Evolutionary conservation across 2,888 invertebrate genomes (phyloP), one percentile per base, ranked within the genome.

Genomic region (Acronicta aceris): DNA sequence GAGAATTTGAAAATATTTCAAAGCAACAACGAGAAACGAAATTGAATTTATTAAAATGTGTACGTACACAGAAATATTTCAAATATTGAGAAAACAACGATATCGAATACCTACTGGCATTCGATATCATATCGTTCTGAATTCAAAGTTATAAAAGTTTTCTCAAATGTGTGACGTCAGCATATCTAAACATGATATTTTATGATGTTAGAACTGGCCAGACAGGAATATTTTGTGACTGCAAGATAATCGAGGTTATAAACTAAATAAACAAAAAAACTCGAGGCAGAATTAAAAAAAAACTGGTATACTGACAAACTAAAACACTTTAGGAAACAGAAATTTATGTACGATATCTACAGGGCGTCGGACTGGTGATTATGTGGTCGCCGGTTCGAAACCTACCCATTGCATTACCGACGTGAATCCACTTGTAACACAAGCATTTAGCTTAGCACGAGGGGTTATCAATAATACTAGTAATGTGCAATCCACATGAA

Each of bases 201-300:
- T n/a, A n/a, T n/a, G n/a, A n/a, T n/a, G n/a, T n/a, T 62, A 15
- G 25, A 61, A 61, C 55, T 52, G 48, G 54, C 59, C 54, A 71
- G 40, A 25, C 0, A 58, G 36, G 47, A 59, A 59, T 65, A 13
- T 36, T 36, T 36, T 5, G 36, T 13, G 36, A 12, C 13, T 36
- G 30, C 7, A 10, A n/a, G n/a, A n/a, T n/a, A n/a, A 30, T 30
- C 10, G 10, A 2, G 3, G 10, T 30, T 1, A 36, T 36, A 36
- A 36, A 36, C 3, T 4, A 36, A 36, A 13, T 4, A 5, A 36
- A 36, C 13, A 5, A 2, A 13, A 36, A 21, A 21, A 21, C 21
- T 21, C 4, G 4, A 21, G 4, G 2, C 21, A 3, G 21, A 3
- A 21, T 21, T 21, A 3, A 21, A 21, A 21, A 2, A 21, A 21